These are phyloP conservation scores for Urosaurus nigricauda DNA, from an alignment of 2,797 vertebrate species.

Conservation along the genomic window DNA sequence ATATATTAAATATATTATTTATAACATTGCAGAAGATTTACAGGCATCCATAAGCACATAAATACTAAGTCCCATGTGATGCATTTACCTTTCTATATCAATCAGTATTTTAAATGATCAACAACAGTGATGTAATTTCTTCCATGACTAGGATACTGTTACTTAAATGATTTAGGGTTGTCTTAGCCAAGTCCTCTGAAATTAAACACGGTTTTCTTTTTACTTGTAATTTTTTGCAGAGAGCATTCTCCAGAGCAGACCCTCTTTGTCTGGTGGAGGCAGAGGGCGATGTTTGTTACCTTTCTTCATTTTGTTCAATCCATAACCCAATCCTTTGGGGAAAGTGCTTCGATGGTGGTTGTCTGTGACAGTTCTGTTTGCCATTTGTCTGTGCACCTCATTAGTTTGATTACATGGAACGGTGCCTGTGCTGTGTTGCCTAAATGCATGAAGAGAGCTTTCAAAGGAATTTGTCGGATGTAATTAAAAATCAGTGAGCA, in stretches of 20 bases:
- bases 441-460: conserved; percentile 59
- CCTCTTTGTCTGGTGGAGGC: neutral
- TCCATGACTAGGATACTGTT: neutral
- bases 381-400: conserved; percentile 33
- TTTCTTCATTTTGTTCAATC: accelerated
- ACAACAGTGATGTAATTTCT: neutral
- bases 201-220: conserved; percentile 19
- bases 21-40: too few relatives aligned
- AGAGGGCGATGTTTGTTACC: neutral
- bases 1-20: too few relatives aligned
- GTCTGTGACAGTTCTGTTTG: conserved; percentile 26
- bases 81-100: too few relatives aligned
- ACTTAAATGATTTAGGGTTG: accelerated
- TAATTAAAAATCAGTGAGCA: conserved; percentile 58
- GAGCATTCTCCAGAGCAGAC: neutral
- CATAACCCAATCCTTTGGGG: neutral
- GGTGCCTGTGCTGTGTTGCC: conserved; percentile 52
- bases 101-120: too few relatives aligned
- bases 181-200: neutral
- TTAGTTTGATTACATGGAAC: conserved; percentile 42
- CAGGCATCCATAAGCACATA: too few relatives aligned
- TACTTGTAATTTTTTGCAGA: neutral
- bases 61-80: too few relatives aligned
- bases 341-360: neutral
- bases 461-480: conserved; percentile 34